phyloP scores from a whole-genome alignment of 2,113 vertebrate species.

The Aix galericulata region DNA sequence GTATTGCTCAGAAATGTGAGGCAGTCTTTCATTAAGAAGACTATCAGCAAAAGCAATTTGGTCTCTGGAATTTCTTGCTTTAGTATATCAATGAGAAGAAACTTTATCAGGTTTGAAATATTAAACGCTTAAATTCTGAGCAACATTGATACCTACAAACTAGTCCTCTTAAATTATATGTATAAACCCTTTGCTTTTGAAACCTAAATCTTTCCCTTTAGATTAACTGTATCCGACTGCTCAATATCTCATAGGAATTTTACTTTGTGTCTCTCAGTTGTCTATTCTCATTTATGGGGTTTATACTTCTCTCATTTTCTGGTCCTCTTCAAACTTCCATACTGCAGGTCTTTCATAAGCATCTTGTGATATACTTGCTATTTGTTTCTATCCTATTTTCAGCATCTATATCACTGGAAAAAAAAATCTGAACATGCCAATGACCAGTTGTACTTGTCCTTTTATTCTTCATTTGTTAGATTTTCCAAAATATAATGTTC shows the following conservation, averaged over 20 bases:
- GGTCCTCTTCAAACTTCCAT: not conserved
- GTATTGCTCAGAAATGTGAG: not conserved
- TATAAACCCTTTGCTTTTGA: not conserved
- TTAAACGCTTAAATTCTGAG: not conserved
- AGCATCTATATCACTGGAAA: not conserved
- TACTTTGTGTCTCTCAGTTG: not conserved
- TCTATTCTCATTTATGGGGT: not conserved
- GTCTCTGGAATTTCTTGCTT: not conserved
- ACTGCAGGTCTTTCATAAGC: not conserved
- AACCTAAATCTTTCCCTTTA: not conserved
- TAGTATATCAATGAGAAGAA: not conserved
- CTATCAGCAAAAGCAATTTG: not conserved
- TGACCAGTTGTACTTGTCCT: not conserved
- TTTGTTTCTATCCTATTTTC: not conserved
- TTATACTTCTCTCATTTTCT: not conserved
- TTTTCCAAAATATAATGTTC: not conserved
- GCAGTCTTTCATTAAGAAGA: not conserved
- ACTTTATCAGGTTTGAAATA: not conserved
- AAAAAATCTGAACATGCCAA: not conserved
- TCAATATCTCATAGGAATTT: not conserved
- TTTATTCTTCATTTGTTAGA: not conserved
- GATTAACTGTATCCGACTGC: not conserved
- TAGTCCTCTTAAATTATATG: not conserved
- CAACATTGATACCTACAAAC: not conserved
- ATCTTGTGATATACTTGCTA: not conserved